phyloP scores from a whole-genome alignment of 2,888 invertebrate species.

The Aproaerema taeniolella region DNA sequence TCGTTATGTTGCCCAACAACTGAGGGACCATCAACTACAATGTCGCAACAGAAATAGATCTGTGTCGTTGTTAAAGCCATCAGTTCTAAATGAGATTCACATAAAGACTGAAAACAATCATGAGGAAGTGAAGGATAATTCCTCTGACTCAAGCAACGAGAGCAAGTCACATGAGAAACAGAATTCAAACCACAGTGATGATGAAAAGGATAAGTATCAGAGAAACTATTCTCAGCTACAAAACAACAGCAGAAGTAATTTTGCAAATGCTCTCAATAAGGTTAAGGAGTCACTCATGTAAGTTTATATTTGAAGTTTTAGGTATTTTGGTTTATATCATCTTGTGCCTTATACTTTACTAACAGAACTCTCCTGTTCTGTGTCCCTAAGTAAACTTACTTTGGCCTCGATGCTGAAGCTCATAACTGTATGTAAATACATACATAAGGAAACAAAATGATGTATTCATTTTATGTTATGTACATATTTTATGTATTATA shows the following conservation, averaged over 20 bases:
- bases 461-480: too few species aligned
- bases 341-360: too few species aligned
- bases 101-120: conserved; percentile 56
- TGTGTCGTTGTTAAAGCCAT: conserved; percentile 62
- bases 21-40: conserved; percentile 62
- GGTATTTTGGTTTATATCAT: too few species aligned
- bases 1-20: conserved; percentile 61
- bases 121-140: conserved; percentile 42
- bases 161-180: conserved; percentile 53
- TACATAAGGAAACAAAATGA: too few species aligned
- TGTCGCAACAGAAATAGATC: conserved; percentile 50
- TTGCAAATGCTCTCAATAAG: conserved; percentile 63
- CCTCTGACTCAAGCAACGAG: conserved; percentile 60
- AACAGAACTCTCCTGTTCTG: too few species aligned
- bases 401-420: too few species aligned
- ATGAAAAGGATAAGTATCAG: conserved; percentile 48
- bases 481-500: not conserved
- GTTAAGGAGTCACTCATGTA: conserved; percentile 64
- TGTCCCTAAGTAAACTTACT: too few species aligned
- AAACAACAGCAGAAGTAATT: conserved; percentile 57
- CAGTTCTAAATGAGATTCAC: conserved; percentile 66
- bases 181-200: conserved; percentile 53
- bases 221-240: conserved; percentile 45
- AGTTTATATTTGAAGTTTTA: too few species aligned
- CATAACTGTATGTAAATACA: too few species aligned